Evolutionary conservation across 2,888 invertebrate species (phyloP).

Genomic region (Drosophila incognita): DNA sequence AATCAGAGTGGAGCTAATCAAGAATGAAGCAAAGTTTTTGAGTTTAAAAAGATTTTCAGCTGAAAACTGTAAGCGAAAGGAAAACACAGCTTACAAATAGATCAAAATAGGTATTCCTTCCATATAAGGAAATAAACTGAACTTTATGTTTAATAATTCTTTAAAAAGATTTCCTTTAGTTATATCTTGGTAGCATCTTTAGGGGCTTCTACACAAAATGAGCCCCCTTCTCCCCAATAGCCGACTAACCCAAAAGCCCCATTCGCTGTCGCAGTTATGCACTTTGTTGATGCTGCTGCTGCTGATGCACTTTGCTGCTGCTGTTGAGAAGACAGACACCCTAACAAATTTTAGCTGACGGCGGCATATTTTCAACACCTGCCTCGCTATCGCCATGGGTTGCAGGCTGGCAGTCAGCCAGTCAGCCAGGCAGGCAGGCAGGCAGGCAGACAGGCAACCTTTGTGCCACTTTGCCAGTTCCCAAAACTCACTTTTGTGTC

Average conservation of each 20-base stretch:
- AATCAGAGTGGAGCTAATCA: not conserved
- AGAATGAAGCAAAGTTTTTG: not conserved
- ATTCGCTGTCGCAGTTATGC: conserved; percentile 36
- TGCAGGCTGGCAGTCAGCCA: conserved; percentile 33
- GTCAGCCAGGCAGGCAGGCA: conserved; percentile 50
- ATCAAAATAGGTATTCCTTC: not conserved
- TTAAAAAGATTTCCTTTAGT: not conserved
- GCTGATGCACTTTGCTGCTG: conserved; percentile 32
- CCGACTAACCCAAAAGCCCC: conserved; percentile 70
- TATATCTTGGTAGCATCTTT: not conserved
- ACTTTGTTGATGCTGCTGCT: conserved; percentile 8
- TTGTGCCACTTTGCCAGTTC: conserved; percentile 80
- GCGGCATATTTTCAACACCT: conserved; percentile 79
- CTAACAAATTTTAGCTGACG: conserved; percentile 65
- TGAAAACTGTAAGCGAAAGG: no score
- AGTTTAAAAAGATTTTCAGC: not conserved
- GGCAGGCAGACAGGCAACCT: conserved; percentile 70
- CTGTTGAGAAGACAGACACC: conserved; percentile 41
- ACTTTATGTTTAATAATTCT: not conserved
- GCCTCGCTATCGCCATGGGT: conserved; percentile 59
- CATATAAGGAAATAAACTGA: not conserved
- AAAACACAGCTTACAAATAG: no score
- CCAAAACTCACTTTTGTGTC: conserved; percentile 80
- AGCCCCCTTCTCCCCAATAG: conserved; percentile 22
- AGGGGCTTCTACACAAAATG: conserved; percentile 1